A percentile compares a stretch with the other conserved stretches of the same genome.
These are phyloP conservation scores for Phorcus lineatus DNA, from an alignment of 2,888 invertebrate species.

Conservation along the genomic window DNA sequence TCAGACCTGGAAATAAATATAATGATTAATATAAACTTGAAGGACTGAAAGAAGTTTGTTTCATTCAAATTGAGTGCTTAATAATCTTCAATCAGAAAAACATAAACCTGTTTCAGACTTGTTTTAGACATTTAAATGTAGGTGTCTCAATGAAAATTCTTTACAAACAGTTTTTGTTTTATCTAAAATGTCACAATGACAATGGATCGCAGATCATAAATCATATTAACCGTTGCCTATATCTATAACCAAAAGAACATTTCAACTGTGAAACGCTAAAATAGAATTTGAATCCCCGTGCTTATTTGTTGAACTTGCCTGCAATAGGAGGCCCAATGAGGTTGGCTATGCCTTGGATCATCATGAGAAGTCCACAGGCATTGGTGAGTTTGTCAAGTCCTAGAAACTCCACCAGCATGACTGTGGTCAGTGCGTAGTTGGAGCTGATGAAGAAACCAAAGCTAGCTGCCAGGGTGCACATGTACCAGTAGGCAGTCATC, in stretches of 20 bases:
- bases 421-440: conserved; percentile 89
- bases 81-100: too few relatives aligned
- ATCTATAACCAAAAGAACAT: too few relatives aligned
- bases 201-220: too few relatives aligned
- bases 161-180: too few relatives aligned
- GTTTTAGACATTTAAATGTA: too few relatives aligned
- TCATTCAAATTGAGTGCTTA: too few relatives aligned
- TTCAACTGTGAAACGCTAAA: too few relatives aligned
- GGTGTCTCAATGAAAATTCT: too few relatives aligned
- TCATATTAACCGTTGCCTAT: too few relatives aligned
- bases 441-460: conserved; percentile 94
- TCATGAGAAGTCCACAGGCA: conserved; percentile 90
- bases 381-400: conserved; percentile 93
- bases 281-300: not conserved
- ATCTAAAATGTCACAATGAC: too few relatives aligned
- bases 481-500: conserved; percentile 51
- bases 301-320: conserved; percentile 78
- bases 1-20: conserved; percentile 78
- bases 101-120: too few relatives aligned
- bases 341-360: conserved; percentile 93
- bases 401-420: conserved; percentile 91
- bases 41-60: conserved; percentile 65
- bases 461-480: conserved; percentile 58
- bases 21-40: conserved; percentile 27
- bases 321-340: conserved; percentile 92